Conservation (phyloP, 2,113 vertebrate genomes). For the Pomatostomus ruficeps region DNA sequence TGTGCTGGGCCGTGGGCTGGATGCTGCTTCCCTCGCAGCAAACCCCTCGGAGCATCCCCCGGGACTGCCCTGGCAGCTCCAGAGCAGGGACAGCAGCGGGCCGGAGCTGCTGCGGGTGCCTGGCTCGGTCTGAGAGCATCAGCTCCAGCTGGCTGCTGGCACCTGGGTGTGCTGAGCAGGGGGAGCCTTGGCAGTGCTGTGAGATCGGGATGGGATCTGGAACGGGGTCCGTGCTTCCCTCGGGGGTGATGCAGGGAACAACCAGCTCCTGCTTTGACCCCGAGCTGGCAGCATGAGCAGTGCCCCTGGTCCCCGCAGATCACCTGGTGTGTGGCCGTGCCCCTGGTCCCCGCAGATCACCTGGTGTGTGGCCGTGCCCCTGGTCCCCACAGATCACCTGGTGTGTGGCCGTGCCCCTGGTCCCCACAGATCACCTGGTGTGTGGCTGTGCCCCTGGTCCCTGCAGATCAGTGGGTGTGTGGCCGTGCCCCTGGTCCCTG, state of each 20-base stretch:
- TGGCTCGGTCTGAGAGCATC: not conserved
- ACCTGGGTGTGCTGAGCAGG: not conserved
- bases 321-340: no score
- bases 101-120: not conserved
- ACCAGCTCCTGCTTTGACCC: not conserved
- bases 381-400: no score
- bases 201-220: rapidly evolving
- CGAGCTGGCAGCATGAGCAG: not conserved
- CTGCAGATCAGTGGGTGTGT: no score
- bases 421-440: no score
- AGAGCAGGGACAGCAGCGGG: not conserved
- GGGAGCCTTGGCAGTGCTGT: not conserved
- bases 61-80: not conserved
- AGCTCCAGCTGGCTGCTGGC: not conserved
- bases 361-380: no score
- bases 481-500: no score
- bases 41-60: not conserved
- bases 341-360: no score
- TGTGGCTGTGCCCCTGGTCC: no score
- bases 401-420: no score
- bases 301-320: not conserved
- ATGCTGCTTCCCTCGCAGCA: not conserved
- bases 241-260: not conserved
- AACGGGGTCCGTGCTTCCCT: not conserved
- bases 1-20: not conserved